Percentiles rank a stretch among this genome's conserved stretches.
Conservation (phyloP, 1,140 invertebrate species). For the Holcopasites calliopsidis region DNA sequence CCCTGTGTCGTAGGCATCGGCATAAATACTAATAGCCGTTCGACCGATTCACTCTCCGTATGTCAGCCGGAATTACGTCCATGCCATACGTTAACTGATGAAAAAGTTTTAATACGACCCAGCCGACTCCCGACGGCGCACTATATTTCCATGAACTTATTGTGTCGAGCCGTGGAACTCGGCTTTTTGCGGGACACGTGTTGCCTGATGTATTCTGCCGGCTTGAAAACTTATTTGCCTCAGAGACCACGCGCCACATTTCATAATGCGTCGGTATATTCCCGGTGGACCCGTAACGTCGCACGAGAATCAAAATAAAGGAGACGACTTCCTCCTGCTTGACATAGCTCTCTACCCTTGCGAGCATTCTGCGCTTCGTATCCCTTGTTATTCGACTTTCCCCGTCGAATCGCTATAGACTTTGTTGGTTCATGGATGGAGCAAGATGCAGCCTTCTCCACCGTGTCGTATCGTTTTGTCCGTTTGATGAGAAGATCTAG, state of each 20-base stretch:
- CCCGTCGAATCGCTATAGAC: not conserved
- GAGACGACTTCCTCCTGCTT: conserved; percentile 25
- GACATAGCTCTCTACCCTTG: not conserved
- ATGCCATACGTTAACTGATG: conserved; percentile 61
- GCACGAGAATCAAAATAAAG: conserved; percentile 61
- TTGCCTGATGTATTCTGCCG: conserved; percentile 70
- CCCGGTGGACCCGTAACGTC: conserved; percentile 44
- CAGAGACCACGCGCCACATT: conserved; percentile 64
- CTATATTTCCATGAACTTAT: conserved; percentile 73
- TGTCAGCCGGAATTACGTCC: conserved; percentile 53
- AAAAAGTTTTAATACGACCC: conserved; percentile 71
- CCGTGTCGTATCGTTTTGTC: not conserved
- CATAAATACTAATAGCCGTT: conserved; percentile 23
- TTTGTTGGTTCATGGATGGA: too few species aligned
- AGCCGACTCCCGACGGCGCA: conserved; percentile 59
- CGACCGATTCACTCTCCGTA: conserved; percentile 8
- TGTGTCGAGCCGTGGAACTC: conserved; percentile 64
- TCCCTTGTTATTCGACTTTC: not conserved
- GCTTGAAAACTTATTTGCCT: conserved; percentile 70
- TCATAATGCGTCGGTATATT: conserved; percentile 67
- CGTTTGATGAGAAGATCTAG: not conserved
- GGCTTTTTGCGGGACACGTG: conserved; percentile 74
- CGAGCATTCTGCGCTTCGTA: not conserved
- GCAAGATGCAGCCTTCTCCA: too few species aligned
- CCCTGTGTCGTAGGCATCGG: not conserved